These are phyloP conservation scores for Acropternis orthonyx DNA, from an alignment of 2,797 vertebrate genomes.

Conservation along the genomic window DNA sequence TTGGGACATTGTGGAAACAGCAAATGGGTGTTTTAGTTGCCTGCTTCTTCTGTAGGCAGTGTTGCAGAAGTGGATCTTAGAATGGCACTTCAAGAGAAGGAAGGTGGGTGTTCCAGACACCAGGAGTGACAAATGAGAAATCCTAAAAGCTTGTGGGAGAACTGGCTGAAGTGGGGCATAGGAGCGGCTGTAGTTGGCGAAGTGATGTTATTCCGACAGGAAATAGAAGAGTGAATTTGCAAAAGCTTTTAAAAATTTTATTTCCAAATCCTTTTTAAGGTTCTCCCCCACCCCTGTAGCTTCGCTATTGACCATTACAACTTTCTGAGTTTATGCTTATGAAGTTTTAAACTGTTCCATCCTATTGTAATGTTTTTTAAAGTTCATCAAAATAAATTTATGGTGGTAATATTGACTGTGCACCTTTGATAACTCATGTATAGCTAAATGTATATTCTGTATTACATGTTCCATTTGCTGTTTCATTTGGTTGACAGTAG, in stretches of 20 bases:
- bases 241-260: not conserved
- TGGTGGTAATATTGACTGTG: not conserved
- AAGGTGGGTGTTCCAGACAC: constrained; percentile 36
- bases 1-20: not conserved
- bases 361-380: not conserved
- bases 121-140: constrained; percentile 2
- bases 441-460: not conserved
- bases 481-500: not conserved
- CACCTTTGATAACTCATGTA: not conserved
- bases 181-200: constrained; percentile 19
- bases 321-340: not conserved
- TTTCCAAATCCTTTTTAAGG: not conserved
- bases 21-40: constrained; percentile 33
- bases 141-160: constrained; percentile 11
- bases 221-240: not conserved
- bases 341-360: not conserved
- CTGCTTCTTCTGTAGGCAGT: constrained; percentile 48
- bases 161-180: constrained; percentile 11
- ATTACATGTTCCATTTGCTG: not conserved
- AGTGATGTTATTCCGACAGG: not conserved
- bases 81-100: constrained; percentile 26
- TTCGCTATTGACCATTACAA: not conserved
- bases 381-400: not conserved
- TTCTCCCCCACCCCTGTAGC: not conserved
- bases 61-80: constrained; percentile 57